A percentile compares a stretch with the other conserved stretches of the same genome.
phyloP scores from a whole-genome alignment of 2,888 invertebrate genomes.

The Agrotis clavis region DNA sequence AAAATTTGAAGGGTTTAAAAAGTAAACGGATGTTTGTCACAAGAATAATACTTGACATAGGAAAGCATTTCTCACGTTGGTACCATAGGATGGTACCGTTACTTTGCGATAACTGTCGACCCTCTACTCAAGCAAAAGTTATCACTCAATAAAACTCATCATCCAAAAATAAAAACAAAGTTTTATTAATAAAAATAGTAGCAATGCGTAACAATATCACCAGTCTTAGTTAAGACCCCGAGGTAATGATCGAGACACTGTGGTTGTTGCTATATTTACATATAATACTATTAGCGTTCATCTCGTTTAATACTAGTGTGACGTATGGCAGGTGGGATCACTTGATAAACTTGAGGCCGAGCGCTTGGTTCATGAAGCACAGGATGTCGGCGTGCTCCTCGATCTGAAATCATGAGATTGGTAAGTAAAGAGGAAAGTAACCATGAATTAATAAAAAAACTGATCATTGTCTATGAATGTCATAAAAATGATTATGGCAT shows the following conservation, averaged over 20 bases:
- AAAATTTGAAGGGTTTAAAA: too few relatives aligned
- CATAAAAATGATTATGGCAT: too few relatives aligned
- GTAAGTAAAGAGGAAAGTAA: neutral
- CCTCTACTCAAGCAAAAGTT: too few relatives aligned
- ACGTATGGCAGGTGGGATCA: slow-evolving; percentile 73
- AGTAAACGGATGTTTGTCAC: too few relatives aligned
- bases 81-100: too few relatives aligned
- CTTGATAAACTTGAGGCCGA: slow-evolving; percentile 92
- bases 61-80: too few relatives aligned
- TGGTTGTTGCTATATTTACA: slow-evolving; percentile 83
- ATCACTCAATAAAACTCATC: slow-evolving; percentile 42
- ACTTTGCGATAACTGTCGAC: too few relatives aligned
- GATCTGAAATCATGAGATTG: slow-evolving; percentile 92
- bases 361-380: slow-evolving; percentile 94
- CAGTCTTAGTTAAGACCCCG: slow-evolving; percentile 81
- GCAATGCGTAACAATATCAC: slow-evolving; percentile 90
- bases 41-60: too few relatives aligned
- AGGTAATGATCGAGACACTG: slow-evolving; percentile 86
- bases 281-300: slow-evolving; percentile 83
- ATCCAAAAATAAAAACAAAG: slow-evolving; percentile 86
- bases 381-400: slow-evolving; percentile 98
- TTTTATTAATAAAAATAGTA: slow-evolving; percentile 87
- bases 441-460: neutral
- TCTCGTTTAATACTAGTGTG: slow-evolving; percentile 70
- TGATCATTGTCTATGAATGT: neutral